A percentile compares a stretch with the other conserved stretches of the same genome.
Evolutionary conservation across 2,113 vertebrate species (phyloP).

Genomic region (Xiphophorus couchianus): DNA sequence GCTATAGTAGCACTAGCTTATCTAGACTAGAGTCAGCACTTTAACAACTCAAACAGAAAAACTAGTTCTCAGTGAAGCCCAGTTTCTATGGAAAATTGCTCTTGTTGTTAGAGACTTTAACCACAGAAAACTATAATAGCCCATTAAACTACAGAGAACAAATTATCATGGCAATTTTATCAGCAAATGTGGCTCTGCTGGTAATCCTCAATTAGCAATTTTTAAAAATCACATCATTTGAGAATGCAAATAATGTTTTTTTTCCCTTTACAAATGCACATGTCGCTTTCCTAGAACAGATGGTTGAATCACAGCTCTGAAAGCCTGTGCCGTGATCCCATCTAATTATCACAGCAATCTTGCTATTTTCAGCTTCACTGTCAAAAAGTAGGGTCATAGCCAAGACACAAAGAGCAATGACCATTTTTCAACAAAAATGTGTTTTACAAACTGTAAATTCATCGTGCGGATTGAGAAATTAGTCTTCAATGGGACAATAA

Average conservation of each 20-base stretch:
- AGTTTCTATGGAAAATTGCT: background rate
- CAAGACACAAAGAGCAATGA: constrained; percentile 7
- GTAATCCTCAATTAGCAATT: background rate
- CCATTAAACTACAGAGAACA: background rate
- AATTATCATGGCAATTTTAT: background rate
- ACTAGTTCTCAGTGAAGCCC: background rate
- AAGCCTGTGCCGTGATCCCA: constrained; percentile 51
- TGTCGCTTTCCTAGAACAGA: constrained; percentile 56
- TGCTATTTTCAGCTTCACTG: constrained; percentile 45
- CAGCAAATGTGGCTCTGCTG: background rate
- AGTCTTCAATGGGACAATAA: background rate
- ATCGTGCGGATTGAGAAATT: background rate
- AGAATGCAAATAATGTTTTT: constrained; percentile 10
- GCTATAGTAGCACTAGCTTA: background rate
- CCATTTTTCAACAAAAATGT: background rate
- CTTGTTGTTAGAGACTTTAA: background rate
- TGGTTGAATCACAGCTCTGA: constrained; percentile 52
- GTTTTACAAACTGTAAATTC: background rate
- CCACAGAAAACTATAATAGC: background rate
- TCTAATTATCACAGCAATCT: constrained; percentile 48
- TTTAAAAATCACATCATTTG: constrained; percentile 12
- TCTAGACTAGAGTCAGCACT: background rate
- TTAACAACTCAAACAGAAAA: background rate
- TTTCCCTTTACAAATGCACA: constrained; percentile 22
- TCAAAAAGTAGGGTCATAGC: constrained; percentile 42